A percentile compares a stretch with the other conserved stretches of the same genome.
These are phyloP conservation scores for Saguinus imperator DNA, from an alignment of 2,113 vertebrate species.

Conservation along the genomic window DNA sequence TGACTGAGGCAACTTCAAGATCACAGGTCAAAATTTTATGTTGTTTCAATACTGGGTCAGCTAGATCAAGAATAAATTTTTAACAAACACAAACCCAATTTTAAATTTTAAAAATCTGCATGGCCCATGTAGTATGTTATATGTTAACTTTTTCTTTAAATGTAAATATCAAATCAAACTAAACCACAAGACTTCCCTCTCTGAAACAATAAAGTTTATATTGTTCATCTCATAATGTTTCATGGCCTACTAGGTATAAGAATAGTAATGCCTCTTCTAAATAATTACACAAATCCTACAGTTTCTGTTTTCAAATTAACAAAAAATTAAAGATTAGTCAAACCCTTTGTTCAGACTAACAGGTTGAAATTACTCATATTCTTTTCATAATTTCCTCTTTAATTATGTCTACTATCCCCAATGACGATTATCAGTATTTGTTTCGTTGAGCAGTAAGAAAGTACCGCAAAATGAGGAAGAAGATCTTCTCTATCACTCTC, in stretches of 20 bases:
- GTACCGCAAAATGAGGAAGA: slow-evolving; percentile 98
- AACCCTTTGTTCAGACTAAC: slow-evolving; percentile 33
- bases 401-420: slow-evolving; percentile 33
- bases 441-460: slow-evolving; percentile 72
- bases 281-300: neutral
- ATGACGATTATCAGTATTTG: neutral
- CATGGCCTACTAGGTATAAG: neutral
- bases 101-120: neutral
- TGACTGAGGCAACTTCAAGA: neutral
- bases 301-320: neutral
- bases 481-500: slow-evolving; percentile 93
- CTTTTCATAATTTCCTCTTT: slow-evolving; percentile 48
- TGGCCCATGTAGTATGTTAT: neutral
- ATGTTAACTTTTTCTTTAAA: slow-evolving; percentile 20
- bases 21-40: neutral
- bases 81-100: slow-evolving; percentile 40
- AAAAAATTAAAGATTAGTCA: slow-evolving; percentile 36
- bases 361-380: slow-evolving; percentile 19
- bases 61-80: slow-evolving; percentile 27
- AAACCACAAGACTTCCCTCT: neutral
- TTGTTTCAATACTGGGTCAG: slow-evolving; percentile 23
- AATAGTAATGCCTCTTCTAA: slow-evolving; percentile 39
- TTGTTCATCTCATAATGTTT: neutral
- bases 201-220: slow-evolving; percentile 31
- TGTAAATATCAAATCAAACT: slow-evolving; percentile 23